Conservation (phyloP, 2,888 invertebrate species). For the Cheilosia vernalis region DNA sequence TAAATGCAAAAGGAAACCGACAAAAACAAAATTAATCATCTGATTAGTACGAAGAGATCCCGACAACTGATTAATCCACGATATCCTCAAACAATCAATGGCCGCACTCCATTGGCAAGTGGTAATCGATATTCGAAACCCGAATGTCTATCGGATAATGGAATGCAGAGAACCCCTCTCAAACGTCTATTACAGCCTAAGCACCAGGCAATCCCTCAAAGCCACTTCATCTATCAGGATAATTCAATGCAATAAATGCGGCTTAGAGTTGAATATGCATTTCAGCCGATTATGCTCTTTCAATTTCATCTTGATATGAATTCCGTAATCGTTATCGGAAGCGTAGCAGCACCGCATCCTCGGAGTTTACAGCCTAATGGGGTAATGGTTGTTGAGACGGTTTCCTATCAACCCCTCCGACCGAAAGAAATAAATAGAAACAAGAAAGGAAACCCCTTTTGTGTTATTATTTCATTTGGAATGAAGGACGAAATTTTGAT, state of each 20-base stretch:
- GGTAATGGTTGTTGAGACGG: conserved; percentile 36
- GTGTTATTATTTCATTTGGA: conserved; percentile 49
- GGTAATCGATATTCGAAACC: conserved; percentile 65
- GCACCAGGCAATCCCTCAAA: conserved; percentile 53
- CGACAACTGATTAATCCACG: conserved; percentile 44
- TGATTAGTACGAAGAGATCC: conserved; percentile 48
- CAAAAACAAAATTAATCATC: conserved; percentile 39
- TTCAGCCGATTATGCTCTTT: conserved; percentile 66
- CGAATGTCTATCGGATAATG: conserved; percentile 42
- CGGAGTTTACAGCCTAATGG: conserved; percentile 53
- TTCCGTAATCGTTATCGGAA: conserved; percentile 46
- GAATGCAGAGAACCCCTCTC: conserved; percentile 45
- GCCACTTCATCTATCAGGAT: conserved; percentile 69
- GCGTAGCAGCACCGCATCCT: conserved; percentile 1
- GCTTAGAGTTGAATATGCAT: conserved; percentile 71
- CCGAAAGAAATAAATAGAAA: conserved; percentile 23
- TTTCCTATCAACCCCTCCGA: conserved; percentile 15
- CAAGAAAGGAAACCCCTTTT: conserved; percentile 48
- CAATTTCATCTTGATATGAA: conserved; percentile 60
- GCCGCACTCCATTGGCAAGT: conserved; percentile 46
- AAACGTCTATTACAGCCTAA: conserved; percentile 47
- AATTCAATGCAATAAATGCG: conserved; percentile 71
- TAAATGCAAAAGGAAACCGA: conserved; percentile 49
- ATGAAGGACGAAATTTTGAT: conserved; percentile 29
- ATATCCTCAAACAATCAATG: conserved; percentile 69